Conservation (phyloP, 2,113 vertebrate genomes). For the Zingel zingel region DNA sequence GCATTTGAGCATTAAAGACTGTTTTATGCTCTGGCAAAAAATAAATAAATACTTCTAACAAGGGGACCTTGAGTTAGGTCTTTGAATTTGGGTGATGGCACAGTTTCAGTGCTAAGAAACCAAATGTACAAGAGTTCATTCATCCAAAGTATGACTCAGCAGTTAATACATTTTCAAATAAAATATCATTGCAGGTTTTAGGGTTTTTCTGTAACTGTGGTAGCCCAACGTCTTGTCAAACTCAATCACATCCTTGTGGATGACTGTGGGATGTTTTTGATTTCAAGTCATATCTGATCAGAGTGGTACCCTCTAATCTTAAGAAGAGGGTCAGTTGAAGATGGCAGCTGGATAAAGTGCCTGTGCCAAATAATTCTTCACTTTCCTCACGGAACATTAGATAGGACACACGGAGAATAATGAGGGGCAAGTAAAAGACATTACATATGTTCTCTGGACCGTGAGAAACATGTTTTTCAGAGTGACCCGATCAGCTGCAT, state of each 20-base stretch:
- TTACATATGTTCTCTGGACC: conserved; percentile 16
- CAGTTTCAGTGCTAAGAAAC: not conserved
- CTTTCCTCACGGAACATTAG: conserved; percentile 32
- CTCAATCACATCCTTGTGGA: conserved; percentile 2
- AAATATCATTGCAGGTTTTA: not conserved
- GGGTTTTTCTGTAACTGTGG: not conserved
- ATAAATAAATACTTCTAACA: not conserved
- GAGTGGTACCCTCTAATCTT: conserved; percentile 21
- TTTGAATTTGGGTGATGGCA: not conserved
- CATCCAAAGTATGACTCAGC: not conserved
- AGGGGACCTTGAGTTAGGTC: not conserved
- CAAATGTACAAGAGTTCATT: not conserved
- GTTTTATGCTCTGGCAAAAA: not conserved
- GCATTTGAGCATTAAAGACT: not conserved
- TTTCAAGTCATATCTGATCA: conserved; percentile 35
- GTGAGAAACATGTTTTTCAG: conserved; percentile 28
- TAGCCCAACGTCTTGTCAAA: not conserved
- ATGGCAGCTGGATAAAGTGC: conserved; percentile 5
- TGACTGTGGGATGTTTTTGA: conserved; percentile 28
- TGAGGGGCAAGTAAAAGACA: conserved; percentile 10
- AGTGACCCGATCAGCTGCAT: conserved; percentile 25
- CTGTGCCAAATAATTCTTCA: conserved; percentile 38
- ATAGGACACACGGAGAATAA: conserved; percentile 47
- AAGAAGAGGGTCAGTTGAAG: conserved; percentile 24
- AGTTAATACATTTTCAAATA: not conserved